Evolutionary conservation across 2,888 invertebrate genomes (phyloP), one percentile per base, ranked within the genome.

Genomic region (Cheilosia vernalis): DNA sequence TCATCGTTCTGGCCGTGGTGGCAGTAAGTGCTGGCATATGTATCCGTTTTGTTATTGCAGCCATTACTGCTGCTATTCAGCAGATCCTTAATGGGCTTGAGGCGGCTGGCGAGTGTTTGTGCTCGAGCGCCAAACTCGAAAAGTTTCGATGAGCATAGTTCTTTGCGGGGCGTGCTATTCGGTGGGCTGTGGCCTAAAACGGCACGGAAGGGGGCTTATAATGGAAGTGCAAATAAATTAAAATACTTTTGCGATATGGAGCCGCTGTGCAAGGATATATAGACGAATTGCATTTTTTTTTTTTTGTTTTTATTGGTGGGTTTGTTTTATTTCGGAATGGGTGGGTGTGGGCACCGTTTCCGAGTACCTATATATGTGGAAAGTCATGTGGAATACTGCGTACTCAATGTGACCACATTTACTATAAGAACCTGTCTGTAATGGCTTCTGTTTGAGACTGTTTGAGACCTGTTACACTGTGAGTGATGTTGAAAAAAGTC

Each of bases 61-160:
- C 60, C 80, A 85, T 85, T 85, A 85, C 76, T 70, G 70, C 15
- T 77, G 72, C 72, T 81, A 67, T 85, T 85, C 80, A 85, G 84
- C 70, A 80, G 74, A 80, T 76, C 76, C 85, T 72, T 81, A 81
- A 77, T 63, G 81, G 64, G 73, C 53, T 49, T 58, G 47, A 60
- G 69, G 79, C 56, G 30, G 47, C 58, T 33, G 21, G 21, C 9
- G 37, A n/a, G 19, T 21, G 42, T 37, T 27, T 55, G 21, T 37
- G 69, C 42, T 24, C 56, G 70, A 67, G 61, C 49, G 51, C 67
- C 67, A 67, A 77, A 72, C 60, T 67, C 67, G 51, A 66, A 72
- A 70, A 60, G 53, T 82, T 72, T 66, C 77, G 67, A 80, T 74
- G 74, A 73, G 58, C 79, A 60, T 27, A 69, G 81, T 69, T 44